phyloP scores from a whole-genome alignment of 2,888 invertebrate genomes.

The Petrolisthes cinctipes region DNA sequence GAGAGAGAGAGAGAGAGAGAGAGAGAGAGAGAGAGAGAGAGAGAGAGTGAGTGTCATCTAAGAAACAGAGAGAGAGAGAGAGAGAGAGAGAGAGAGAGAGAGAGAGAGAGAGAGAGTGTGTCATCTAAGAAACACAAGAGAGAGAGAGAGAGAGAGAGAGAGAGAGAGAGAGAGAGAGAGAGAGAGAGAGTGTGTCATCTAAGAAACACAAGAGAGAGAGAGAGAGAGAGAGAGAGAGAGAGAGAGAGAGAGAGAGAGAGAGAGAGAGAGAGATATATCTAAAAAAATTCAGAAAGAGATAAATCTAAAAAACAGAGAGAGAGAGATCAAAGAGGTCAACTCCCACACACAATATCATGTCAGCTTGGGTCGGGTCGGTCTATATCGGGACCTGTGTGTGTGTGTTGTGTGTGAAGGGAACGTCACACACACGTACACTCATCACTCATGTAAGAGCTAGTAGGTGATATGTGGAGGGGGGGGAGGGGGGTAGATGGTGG shows the following conservation, averaged over 20 bases:
- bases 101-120: not conserved
- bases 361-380: too few relatives aligned
- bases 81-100: not conserved
- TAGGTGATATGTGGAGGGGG: too few relatives aligned
- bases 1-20: not conserved
- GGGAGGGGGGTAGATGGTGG: too few relatives aligned
- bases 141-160: too few relatives aligned
- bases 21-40: not conserved
- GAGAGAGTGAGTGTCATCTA: too few relatives aligned
- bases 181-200: too few relatives aligned
- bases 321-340: not conserved
- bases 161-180: slow-evolving; percentile 30
- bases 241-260: slow-evolving; percentile 6
- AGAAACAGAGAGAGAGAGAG: not conserved
- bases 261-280: not conserved
- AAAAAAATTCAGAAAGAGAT: not conserved
- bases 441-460: too few relatives aligned
- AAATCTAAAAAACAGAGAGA: not conserved
- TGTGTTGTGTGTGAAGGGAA: too few relatives aligned
- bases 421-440: too few relatives aligned
- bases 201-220: too few relatives aligned
- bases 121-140: not conserved
- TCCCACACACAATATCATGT: not conserved
- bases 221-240: slow-evolving; percentile 21
- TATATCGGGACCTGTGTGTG: too few relatives aligned